Evolutionary conservation across 2,113 vertebrate species (phyloP).

Genomic region (Mohoua ochrocephala): DNA sequence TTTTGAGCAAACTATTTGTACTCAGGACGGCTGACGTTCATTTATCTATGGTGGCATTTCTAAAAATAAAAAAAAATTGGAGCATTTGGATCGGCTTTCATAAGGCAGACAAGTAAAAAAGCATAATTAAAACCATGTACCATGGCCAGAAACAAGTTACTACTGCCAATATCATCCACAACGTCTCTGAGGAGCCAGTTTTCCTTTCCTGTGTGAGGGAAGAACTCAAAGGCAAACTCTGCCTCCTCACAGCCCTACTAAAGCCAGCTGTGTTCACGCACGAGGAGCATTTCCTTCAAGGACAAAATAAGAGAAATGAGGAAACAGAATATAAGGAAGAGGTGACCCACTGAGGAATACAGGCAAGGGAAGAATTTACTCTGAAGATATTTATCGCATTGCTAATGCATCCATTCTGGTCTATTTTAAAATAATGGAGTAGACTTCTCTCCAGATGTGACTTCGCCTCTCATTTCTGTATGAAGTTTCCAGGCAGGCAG

Average conservation of each 20-base stretch:
- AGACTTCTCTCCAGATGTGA: neutral
- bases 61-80: neutral
- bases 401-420: neutral
- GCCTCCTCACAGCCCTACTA: neutral
- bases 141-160: neutral
- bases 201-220: constrained; percentile 36
- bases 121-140: constrained; percentile 3
- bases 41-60: neutral
- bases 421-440: neutral
- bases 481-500: neutral
- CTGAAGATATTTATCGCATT: neutral
- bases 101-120: neutral
- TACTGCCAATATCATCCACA: constrained; percentile 14
- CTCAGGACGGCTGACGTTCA: neutral
- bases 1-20: neutral
- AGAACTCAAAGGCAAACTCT: neutral
- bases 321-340: neutral
- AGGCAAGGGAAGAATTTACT: neutral
- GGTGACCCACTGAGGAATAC: neutral
- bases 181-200: constrained; percentile 7
- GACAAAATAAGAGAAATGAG: neutral
- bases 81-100: neutral
- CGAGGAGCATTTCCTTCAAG: neutral
- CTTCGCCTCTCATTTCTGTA: neutral
- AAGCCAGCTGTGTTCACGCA: constrained; percentile 31